These are phyloP conservation scores for Petaurus breviceps DNA, from an alignment of 2,113 vertebrate species.

Conservation along the genomic window DNA sequence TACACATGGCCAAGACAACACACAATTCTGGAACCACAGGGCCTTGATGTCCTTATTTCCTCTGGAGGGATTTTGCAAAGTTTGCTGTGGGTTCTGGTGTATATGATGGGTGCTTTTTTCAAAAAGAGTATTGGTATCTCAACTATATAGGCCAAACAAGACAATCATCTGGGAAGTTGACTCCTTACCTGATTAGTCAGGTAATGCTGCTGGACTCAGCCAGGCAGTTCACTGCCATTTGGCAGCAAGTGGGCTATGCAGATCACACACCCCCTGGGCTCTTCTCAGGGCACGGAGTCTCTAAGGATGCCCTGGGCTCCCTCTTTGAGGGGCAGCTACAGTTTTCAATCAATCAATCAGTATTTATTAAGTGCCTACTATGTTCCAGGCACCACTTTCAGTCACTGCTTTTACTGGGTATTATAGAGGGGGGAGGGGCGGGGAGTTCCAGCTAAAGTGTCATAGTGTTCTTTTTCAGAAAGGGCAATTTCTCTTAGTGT, in stretches of 20 bases:
- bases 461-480: too few relatives aligned
- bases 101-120: too few relatives aligned
- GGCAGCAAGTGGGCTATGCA: background rate
- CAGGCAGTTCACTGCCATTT: background rate
- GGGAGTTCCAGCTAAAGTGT: background rate
- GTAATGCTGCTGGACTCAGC: background rate
- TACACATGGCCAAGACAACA: too few relatives aligned
- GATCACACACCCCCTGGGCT: background rate
- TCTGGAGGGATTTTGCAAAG: too few relatives aligned
- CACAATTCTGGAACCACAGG: too few relatives aligned
- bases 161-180: background rate
- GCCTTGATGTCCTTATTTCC: too few relatives aligned
- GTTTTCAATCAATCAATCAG: background rate
- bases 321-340: background rate
- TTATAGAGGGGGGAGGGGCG: background rate
- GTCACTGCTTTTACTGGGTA: background rate
- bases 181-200: background rate
- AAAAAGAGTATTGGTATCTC: too few relatives aligned
- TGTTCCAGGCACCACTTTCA: background rate
- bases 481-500: too few relatives aligned
- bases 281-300: background rate
- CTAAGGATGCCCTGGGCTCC: background rate
- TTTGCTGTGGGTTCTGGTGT: too few relatives aligned
- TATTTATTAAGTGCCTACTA: background rate
- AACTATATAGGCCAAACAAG: too few relatives aligned